Evolutionary conservation across 2,113 vertebrate species (phyloP), one percentile per base, ranked within the genome.

Genomic region (Eulacestoma nigropectus): DNA sequence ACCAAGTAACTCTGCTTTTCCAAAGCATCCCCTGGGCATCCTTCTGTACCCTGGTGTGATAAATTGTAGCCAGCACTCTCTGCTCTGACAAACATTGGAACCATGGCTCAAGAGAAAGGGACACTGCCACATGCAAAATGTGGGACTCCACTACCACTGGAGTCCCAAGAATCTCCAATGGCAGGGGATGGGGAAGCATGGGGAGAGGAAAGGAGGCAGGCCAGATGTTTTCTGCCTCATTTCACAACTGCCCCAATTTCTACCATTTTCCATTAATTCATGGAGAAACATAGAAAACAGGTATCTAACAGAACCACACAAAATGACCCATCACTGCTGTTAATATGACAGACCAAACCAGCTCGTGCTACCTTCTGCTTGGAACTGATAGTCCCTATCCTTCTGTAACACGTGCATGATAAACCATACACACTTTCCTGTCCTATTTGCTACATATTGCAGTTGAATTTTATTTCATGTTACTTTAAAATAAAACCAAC

Each of bases 201-300:
- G 8, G 5, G 15, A 68, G n/a, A 77, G 16, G 32, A 62, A 92
- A 77, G 64, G 18, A 77, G 52, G 7, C n/a, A 92, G 30, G 42
- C 3, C 33, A 76, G 62, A 53, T 16, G 21, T 37, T 91, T 87
- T 67, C 49, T 49, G 18, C 18, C 20, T 92, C 4, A 1, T 65
- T 72, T 72, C 62, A 62, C 3, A 16, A 39, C 12, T 0, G 1
- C 5, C 25, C 14, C 33, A 75, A 59, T 37, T 3, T 4, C 30
- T 57, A 23, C 10, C 2, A 32, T 72, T 91, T 67, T 87, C 13
- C 67, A 47, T 6, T 63, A 84, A 64, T 35, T 93, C 7, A 78
- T 10, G 14, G 3, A 89, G 42, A 91, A 81, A 67, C 30, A 89
- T 0, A 75, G 8, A 32, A 60, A 84, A 47, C 11, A 33, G 30